A percentile compares a stretch with the other conserved stretches of the same genome.
phyloP scores from a whole-genome alignment of 2,888 invertebrate genomes.

The Bombylius major region DNA sequence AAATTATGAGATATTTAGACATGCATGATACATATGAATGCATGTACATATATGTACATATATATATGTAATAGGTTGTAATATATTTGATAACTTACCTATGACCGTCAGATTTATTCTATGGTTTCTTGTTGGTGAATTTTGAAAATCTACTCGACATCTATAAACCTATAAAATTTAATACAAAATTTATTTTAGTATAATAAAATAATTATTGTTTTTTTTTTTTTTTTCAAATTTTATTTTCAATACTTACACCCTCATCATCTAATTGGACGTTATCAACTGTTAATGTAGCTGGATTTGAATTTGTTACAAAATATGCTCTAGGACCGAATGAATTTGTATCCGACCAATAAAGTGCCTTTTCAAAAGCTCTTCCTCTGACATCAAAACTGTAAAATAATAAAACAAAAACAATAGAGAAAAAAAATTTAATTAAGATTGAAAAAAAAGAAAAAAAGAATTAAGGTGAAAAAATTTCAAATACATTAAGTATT shows the following conservation, averaged over 20 bases:
- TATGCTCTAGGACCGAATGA: conserved; percentile 77
- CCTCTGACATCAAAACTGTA: conserved; percentile 76
- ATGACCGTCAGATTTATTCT: conserved; percentile 81
- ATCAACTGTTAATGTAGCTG: conserved; percentile 69
- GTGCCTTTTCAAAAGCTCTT: conserved; percentile 64
- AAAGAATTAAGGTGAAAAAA: neutral
- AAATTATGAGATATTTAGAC: too few species aligned
- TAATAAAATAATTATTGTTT: neutral
- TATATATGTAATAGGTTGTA: neutral
- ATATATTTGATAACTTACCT: conserved; percentile 50
- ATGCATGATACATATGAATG: too few species aligned
- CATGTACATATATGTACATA: too few species aligned
- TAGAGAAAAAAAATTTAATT: too few species aligned
- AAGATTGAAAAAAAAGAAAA: too few species aligned
- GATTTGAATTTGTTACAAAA: conserved; percentile 67
- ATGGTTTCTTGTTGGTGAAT: conserved; percentile 77
- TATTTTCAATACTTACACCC: conserved; percentile 40
- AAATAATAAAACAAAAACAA: conserved; percentile 2
- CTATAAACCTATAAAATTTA: conserved; percentile 46
- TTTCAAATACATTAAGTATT: too few species aligned
- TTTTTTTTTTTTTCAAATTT: too few species aligned
- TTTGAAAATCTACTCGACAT: conserved; percentile 81
- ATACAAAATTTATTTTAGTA: neutral
- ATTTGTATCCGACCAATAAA: conserved; percentile 71
- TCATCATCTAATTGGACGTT: conserved; percentile 78